Conservation (phyloP, 1,140 invertebrate genomes). For the Samia ricini region DNA sequence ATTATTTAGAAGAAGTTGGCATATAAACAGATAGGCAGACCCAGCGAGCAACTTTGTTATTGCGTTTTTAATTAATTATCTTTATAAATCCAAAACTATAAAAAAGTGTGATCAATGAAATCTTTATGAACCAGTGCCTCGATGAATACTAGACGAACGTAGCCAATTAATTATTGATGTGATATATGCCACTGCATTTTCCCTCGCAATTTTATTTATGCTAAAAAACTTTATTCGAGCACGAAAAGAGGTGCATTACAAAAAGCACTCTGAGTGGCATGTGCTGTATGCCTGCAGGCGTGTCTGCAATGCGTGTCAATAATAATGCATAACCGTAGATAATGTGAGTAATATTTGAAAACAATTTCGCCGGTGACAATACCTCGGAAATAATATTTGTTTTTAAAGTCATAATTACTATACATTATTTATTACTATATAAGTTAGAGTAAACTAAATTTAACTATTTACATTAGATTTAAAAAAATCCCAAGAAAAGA, state of each 20-base stretch:
- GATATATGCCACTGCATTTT: background rate
- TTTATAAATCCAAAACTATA: too few species aligned
- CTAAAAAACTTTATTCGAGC: background rate
- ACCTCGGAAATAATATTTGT: background rate
- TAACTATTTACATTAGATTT: too few species aligned
- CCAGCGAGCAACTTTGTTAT: too few species aligned
- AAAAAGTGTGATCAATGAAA: too few species aligned
- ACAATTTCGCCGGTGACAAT: conserved; percentile 2
- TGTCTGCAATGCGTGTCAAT: conserved; percentile 23
- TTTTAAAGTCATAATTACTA: conserved; percentile 1
- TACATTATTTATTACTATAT: too few species aligned
- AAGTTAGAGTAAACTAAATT: too few species aligned
- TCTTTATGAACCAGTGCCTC: too few species aligned
- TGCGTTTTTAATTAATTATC: too few species aligned
- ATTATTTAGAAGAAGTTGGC: too few species aligned
- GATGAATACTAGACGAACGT: too few species aligned
- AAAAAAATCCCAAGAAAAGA: too few species aligned
- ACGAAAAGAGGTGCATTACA: background rate
- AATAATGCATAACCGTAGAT: conserved; percentile 20
- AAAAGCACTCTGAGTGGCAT: conserved; percentile 32
- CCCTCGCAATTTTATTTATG: background rate
- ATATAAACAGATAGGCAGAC: too few species aligned
- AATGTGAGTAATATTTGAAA: conserved; percentile 15
- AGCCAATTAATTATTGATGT: background rate
- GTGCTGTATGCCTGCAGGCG: conserved; percentile 39